phyloP scores from a whole-genome alignment of 2,888 invertebrate genomes.

The Zhengitettix transpicula region DNA sequence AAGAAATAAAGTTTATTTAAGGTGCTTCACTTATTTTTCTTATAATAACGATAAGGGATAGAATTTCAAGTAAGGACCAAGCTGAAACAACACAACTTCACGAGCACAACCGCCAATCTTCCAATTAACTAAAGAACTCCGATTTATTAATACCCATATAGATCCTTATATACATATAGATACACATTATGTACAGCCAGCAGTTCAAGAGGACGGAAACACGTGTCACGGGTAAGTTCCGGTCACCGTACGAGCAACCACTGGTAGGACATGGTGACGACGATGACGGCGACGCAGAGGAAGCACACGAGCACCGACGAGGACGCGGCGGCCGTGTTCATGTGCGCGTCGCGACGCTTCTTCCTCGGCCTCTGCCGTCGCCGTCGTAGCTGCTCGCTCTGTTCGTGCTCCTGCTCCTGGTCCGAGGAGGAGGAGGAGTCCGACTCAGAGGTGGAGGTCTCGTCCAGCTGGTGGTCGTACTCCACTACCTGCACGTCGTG shows the following conservation, averaged over 20 bases:
- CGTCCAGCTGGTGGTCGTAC: constrained; percentile 15
- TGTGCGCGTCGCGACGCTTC: not conserved
- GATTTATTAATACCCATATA: no score
- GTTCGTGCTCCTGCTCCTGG: not conserved
- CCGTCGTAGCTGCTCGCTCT: not conserved
- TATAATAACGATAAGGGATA: no score
- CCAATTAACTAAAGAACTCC: no score
- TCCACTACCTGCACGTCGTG: constrained; percentile 37
- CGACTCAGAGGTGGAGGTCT: not conserved
- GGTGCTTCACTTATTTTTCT: no score
- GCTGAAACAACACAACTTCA: no score
- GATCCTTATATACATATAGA: no score
- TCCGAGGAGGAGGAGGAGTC: not conserved
- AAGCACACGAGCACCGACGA: not conserved
- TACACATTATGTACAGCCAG: no score
- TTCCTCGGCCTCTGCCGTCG: not conserved
- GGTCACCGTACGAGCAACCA: not conserved
- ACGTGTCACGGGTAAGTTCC: no score
- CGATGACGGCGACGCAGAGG: not conserved
- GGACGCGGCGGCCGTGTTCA: not conserved
- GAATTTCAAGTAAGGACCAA: no score
- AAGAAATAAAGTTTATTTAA: no score
- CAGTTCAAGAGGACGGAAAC: no score
- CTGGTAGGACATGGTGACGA: not conserved
- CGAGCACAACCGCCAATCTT: no score